Evolutionary conservation across 2,888 invertebrate species (phyloP), one percentile per base, ranked within the genome.

Genomic region (Julus scanicus): DNA sequence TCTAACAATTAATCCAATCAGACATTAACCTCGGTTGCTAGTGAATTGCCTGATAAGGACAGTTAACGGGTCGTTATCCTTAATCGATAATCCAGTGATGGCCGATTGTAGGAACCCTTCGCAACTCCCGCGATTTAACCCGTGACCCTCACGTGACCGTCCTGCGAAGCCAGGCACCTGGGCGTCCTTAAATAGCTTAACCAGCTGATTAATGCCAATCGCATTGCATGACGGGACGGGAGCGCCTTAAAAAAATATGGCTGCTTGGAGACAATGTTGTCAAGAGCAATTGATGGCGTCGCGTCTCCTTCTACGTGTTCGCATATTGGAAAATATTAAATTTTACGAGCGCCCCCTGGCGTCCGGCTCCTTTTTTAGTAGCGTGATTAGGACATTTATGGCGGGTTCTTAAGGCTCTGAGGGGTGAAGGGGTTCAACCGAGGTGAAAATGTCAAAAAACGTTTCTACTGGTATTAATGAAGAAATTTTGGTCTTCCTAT

Each of bases 311-410:
- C 13, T 13, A 49, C 49, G 49, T 49, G 48, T 48, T 8, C 48
- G 13, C 49, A 44, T 44, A 44, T 44, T 3, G 44, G 15, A 1
- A 53, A 53, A 13, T 53, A 53, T 53, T 53, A 53, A 53, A 53
- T 53, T 53, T 53, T 53, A 53, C 53, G 53, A 53, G 53, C 53
- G 53, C 53, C 53, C 53, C 53, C 53, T 53, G 53, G 53, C 53
- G 53, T 53, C 53, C 53, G 53, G 53, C 53, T 53, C 49, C 53
- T 53, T 53, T 53, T 17, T 53, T 17, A 53, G 13, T 17, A 53
- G 53, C 53, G 53, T 17, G 13, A 13, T 13, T 17, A 17, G 13
- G 53, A 53, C 53, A 13, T 53, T 53, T 53, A 53, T 53, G 53
- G 53, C 53, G 53, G 49, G 13, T 49, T 49, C 8, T 8, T 8